Evolutionary conservation across 2,113 vertebrate genomes (phyloP).

Genomic region (Suncus etruscus): DNA sequence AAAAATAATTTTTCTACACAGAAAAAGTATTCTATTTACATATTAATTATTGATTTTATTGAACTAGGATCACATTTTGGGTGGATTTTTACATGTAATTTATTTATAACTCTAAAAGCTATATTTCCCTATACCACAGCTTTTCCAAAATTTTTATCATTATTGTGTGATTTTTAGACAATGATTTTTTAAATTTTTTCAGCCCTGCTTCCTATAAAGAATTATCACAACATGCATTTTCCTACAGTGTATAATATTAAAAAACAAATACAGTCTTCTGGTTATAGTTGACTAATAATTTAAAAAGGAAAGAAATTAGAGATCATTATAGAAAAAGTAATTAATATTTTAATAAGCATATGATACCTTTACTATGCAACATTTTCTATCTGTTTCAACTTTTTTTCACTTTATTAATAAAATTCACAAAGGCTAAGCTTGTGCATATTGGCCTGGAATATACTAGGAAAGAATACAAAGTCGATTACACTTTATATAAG

Average conservation of each 20-base stretch:
- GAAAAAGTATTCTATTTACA: background rate
- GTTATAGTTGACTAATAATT: too few species aligned
- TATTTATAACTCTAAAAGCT: background rate
- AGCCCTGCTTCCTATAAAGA: background rate
- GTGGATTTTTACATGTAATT: background rate
- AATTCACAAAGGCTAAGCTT: background rate
- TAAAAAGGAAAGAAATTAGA: too few species aligned
- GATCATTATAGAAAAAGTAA: too few species aligned
- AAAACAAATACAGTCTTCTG: too few species aligned
- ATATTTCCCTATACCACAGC: background rate
- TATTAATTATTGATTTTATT: background rate
- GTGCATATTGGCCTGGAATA: background rate
- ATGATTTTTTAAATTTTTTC: background rate
- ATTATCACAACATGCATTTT: background rate
- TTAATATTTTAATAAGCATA: too few species aligned
- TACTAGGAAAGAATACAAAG: background rate
- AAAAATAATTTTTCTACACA: too few species aligned
- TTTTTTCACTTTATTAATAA: constrained; percentile 3
- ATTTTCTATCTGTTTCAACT: background rate
- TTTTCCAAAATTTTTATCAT: background rate
- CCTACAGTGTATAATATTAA: too few species aligned
- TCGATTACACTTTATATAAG: background rate
- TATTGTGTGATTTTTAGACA: background rate
- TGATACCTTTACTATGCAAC: too few species aligned
- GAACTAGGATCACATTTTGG: background rate